Evolutionary conservation across 2,113 vertebrate genomes (phyloP).

Genomic region (Petrocephalus microphthalmus): DNA sequence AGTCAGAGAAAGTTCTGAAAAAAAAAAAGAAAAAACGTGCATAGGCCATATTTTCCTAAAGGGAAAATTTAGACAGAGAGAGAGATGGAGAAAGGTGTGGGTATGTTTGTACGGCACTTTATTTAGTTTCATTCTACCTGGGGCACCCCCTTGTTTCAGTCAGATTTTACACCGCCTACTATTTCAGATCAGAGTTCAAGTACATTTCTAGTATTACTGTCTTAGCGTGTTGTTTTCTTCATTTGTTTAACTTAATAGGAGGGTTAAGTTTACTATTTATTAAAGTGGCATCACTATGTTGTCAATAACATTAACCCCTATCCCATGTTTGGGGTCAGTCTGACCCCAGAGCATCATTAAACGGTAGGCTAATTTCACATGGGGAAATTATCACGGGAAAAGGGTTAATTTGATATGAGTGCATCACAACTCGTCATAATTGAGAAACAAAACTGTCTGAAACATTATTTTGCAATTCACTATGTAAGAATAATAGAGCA

Average conservation of each 20-base stretch:
- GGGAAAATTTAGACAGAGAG: not conserved
- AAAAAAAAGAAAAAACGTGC: not conserved
- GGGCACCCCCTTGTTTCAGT: not conserved
- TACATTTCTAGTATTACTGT: not conserved
- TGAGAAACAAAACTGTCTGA: too few relatives aligned
- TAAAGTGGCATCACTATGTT: not conserved
- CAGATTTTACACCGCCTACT: not conserved
- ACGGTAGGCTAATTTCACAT: too few relatives aligned
- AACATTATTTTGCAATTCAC: not conserved
- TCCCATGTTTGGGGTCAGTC: too few relatives aligned
- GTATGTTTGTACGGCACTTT: not conserved
- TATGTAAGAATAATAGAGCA: not conserved
- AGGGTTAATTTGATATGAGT: too few relatives aligned
- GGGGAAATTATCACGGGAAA: too few relatives aligned
- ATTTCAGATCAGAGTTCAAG: not conserved
- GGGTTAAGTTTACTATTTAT: not conserved
- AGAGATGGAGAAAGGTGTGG: not conserved
- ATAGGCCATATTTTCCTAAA: not conserved
- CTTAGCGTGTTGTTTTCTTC: not conserved
- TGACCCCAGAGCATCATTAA: too few relatives aligned
- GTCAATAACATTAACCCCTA: not conserved
- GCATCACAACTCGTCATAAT: not conserved
- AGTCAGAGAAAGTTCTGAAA: not conserved
- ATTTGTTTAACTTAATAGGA: not conserved
- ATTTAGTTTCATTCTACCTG: not conserved